Conservation (phyloP, 2,113 vertebrate species). For the Melanotaenia duboulayi region DNA sequence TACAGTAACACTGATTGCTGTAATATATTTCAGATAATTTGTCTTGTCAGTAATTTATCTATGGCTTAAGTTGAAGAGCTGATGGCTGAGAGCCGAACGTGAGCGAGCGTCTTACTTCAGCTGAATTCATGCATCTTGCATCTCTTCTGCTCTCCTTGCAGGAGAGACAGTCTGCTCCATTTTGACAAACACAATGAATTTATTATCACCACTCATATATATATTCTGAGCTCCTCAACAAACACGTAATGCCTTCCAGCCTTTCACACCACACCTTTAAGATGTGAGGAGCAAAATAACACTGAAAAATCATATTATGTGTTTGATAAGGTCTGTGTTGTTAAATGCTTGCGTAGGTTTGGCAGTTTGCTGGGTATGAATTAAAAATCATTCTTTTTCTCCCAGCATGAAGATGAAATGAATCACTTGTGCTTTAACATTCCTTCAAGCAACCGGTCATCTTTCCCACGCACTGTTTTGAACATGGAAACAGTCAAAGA, state of each 20-base stretch:
- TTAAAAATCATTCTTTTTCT: conserved; percentile 63
- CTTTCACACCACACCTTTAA: background rate
- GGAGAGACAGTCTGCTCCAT: conserved; percentile 62
- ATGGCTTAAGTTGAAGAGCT: conserved; percentile 30
- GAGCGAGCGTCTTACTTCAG: conserved; percentile 26
- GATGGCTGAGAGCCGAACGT: conserved; percentile 9
- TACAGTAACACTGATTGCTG: conserved; percentile 21
- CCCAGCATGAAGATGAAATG: conserved; percentile 54
- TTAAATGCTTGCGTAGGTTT: conserved; percentile 50
- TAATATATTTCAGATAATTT: conserved; percentile 57
- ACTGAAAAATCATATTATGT: conserved; percentile 23
- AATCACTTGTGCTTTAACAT: conserved; percentile 69
- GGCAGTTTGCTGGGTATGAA: conserved; percentile 63
- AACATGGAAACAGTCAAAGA: conserved; percentile 60
- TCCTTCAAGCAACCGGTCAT: conserved; percentile 70
- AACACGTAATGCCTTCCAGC: conserved; percentile 16
- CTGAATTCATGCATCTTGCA: conserved; percentile 62
- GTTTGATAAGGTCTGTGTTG: conserved; percentile 42
- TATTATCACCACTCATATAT: conserved; percentile 57
- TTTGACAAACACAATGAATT: conserved; percentile 74
- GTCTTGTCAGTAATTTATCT: conserved; percentile 62
- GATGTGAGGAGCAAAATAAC: conserved; percentile 18
- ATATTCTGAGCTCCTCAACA: conserved; percentile 37
- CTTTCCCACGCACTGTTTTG: conserved; percentile 68
- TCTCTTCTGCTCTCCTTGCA: conserved; percentile 46